These are phyloP conservation scores for Pangasius krempfi DNA, from an alignment of 2,797 vertebrate genomes.

Conservation along the genomic window DNA sequence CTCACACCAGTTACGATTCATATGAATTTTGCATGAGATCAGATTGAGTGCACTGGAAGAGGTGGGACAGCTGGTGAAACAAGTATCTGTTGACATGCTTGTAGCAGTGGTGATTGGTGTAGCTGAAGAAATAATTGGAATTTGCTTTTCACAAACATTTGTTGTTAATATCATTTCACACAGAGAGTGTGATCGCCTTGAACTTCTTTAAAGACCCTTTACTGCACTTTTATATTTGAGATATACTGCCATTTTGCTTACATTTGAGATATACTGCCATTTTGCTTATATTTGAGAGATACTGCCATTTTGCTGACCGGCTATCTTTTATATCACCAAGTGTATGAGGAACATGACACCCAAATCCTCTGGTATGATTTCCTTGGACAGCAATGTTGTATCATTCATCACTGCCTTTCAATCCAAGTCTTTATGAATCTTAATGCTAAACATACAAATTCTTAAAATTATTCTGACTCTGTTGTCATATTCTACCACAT, in stretches of 20 bases:
- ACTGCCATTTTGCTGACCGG: neutral
- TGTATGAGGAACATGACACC: neutral
- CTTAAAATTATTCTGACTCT: slow-evolving; percentile 12
- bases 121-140: slow-evolving; percentile 1
- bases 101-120: slow-evolving; percentile 1
- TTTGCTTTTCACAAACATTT: neutral
- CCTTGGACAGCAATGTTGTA: neutral
- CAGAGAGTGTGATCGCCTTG: neutral
- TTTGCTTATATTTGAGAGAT: no score
- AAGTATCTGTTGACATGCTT: slow-evolving; percentile 13
- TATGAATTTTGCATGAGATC: slow-evolving; percentile 27
- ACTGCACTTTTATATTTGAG: slow-evolving; percentile 1
- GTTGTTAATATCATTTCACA: neutral
- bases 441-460: slow-evolving; percentile 2
- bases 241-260: slow-evolving; percentile 1
- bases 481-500: slow-evolving; percentile 6
- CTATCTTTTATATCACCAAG: neutral
- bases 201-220: neutral
- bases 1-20: slow-evolving; percentile 3
- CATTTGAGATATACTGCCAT: neutral
- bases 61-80: neutral
- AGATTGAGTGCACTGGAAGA: slow-evolving; percentile 5
- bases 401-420: neutral
- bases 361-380: slow-evolving; percentile 12
- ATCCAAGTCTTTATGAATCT: neutral